Percentiles rank a stretch among this genome's conserved stretches.
These are phyloP conservation scores for Coleophora flavipennella DNA, from an alignment of 2,888 invertebrate species.

Conservation along the genomic window DNA sequence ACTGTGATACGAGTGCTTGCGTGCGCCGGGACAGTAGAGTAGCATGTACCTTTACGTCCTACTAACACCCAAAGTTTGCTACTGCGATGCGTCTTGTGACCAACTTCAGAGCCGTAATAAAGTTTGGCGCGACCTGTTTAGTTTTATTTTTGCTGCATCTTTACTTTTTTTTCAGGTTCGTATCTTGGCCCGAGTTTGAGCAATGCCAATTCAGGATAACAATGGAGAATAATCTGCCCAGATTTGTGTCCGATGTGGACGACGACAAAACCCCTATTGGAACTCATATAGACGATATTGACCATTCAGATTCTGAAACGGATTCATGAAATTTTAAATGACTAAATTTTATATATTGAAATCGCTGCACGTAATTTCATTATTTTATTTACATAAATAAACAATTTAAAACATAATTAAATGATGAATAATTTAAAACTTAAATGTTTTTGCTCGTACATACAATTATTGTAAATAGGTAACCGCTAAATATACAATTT, in stretches of 20 bases:
- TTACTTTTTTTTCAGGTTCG: constrained; percentile 61
- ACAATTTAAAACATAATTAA: constrained; percentile 8
- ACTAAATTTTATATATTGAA: too few relatives aligned
- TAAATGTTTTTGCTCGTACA: not conserved
- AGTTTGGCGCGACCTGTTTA: too few relatives aligned
- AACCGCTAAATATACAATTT: not conserved
- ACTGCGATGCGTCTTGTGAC: too few relatives aligned
- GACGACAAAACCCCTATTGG: constrained; percentile 40
- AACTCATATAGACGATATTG: constrained; percentile 44
- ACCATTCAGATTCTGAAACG: constrained; percentile 38
- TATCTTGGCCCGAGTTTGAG: constrained; percentile 77
- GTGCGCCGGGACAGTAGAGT: too few relatives aligned
- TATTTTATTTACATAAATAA: constrained; percentile 28
- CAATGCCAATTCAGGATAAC: constrained; percentile 76
- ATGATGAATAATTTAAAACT: constrained; percentile 1
- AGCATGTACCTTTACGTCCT: too few relatives aligned
- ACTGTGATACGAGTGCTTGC: too few relatives aligned
- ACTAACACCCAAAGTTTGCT: too few relatives aligned
- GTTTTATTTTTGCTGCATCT: too few relatives aligned
- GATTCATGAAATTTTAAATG: constrained; percentile 16
- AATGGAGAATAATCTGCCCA: constrained; percentile 74
- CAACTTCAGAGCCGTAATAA: too few relatives aligned
- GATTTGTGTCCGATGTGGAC: constrained; percentile 42
- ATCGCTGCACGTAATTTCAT: constrained; percentile 19
- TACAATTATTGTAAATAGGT: not conserved